Conservation (phyloP, 2,888 invertebrate genomes). For the Petrophora chlorosata region DNA sequence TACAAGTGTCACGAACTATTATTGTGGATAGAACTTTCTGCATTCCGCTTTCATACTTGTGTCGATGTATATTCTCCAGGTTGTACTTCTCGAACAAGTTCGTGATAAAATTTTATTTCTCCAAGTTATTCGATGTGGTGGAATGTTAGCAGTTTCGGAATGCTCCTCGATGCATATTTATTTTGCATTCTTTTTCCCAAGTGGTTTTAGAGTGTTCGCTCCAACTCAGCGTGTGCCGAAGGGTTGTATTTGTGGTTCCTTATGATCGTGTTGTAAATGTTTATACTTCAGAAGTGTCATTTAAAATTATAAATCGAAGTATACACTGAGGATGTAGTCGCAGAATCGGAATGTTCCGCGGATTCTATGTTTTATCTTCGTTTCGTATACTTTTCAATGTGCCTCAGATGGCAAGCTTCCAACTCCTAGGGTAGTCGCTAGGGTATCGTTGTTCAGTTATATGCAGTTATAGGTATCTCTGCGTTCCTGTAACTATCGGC, state of each 20-base stretch:
- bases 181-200: neutral
- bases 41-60: neutral
- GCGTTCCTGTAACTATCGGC: too few relatives aligned
- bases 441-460: too few relatives aligned
- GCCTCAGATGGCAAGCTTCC: constrained; percentile 25
- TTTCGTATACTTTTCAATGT: constrained; percentile 13
- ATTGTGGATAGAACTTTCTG: too few relatives aligned
- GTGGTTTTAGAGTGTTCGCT: neutral
- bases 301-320: too few relatives aligned
- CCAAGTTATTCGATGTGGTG: constrained; percentile 4
- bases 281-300: too few relatives aligned
- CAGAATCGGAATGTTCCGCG: neutral
- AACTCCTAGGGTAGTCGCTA: constrained; percentile 17
- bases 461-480: too few relatives aligned
- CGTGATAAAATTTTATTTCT: constrained; percentile 14
- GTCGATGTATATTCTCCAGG: neutral
- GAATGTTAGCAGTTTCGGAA: constrained; percentile 8
- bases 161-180: constrained; percentile 1
- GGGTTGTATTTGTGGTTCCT: too few relatives aligned
- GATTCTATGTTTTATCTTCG: constrained; percentile 4
- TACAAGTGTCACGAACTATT: too few relatives aligned
- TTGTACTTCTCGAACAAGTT: neutral
- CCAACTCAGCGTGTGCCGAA: too few relatives aligned
- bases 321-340: too few relatives aligned
- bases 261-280: too few relatives aligned